Conservation (phyloP, 2,888 invertebrate species). For the Clitarchus hookeri region DNA sequence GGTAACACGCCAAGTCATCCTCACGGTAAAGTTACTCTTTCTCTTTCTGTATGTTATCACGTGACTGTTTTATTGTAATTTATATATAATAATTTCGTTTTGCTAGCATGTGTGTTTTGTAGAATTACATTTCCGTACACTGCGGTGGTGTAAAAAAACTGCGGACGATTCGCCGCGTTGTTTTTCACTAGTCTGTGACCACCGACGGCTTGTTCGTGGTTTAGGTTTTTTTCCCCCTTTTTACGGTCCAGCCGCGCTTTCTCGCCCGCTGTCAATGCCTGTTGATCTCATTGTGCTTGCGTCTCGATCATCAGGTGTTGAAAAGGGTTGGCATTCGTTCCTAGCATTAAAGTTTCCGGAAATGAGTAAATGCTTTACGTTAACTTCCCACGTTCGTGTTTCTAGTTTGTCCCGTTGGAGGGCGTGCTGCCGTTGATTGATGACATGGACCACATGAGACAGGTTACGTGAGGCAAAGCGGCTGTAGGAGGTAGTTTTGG, state of each 20-base stretch:
- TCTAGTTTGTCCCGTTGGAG: too few species aligned
- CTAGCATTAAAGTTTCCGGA: background rate
- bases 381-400: too few species aligned
- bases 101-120: background rate
- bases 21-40: too few species aligned
- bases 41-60: too few species aligned
- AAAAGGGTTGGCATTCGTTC: background rate
- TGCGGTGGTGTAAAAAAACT: background rate
- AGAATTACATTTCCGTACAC: background rate
- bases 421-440: background rate
- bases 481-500: background rate
- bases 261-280: background rate
- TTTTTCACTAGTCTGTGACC: background rate
- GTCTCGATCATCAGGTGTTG: background rate
- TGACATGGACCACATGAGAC: background rate
- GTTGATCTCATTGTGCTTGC: background rate
- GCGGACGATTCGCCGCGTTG: background rate
- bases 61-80: too few species aligned
- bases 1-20: too few species aligned
- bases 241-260: background rate
- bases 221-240: background rate
- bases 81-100: background rate
- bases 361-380: background rate
- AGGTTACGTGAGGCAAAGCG: background rate
- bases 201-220: too few species aligned